Evolutionary conservation across 2,797 vertebrate species (phyloP).

Genomic region (Lepidocolaptes lacrymiger): DNA sequence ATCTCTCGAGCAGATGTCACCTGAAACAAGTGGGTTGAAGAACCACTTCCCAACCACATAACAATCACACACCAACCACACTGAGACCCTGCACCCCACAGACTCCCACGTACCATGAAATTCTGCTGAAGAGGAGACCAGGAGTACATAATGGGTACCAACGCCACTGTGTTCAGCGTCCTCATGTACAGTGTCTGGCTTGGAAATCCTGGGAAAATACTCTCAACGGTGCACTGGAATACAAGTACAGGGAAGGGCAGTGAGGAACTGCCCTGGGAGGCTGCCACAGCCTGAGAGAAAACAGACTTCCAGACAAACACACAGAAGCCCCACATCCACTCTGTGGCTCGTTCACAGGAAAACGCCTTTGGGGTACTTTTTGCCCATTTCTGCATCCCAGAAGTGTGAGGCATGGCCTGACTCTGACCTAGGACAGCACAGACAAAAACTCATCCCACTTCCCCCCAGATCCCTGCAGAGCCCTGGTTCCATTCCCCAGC

Average conservation of each 20-base stretch:
- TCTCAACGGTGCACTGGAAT: conserved; percentile 91
- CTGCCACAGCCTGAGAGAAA: neutral
- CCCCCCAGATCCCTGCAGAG: neutral
- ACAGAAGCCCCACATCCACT: accelerated
- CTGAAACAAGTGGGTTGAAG: neutral
- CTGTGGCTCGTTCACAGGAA: neutral
- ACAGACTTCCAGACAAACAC: neutral
- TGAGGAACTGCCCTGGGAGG: neutral
- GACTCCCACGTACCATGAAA: conserved; percentile 88
- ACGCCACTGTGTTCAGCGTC: conserved; percentile 91
- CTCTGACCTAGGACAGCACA: neutral
- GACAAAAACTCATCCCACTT: neutral
- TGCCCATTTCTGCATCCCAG: neutral
- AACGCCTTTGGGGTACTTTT: neutral
- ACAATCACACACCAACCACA: neutral
- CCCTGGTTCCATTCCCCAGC: neutral
- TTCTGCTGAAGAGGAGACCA: conserved; percentile 99
- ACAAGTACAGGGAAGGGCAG: conserved; percentile 12
- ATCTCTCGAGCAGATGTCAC: neutral
- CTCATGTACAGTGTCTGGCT: conserved; percentile 90
- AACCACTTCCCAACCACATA: neutral
- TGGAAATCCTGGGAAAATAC: conserved; percentile 88
- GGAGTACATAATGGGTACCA: conserved; percentile 98
- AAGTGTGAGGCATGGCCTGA: accelerated
- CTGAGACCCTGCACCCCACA: accelerated